Base-by-base conservation (phyloP, 1,140 invertebrate species). In the Pseudomyrmex flavicornis region DNA sequence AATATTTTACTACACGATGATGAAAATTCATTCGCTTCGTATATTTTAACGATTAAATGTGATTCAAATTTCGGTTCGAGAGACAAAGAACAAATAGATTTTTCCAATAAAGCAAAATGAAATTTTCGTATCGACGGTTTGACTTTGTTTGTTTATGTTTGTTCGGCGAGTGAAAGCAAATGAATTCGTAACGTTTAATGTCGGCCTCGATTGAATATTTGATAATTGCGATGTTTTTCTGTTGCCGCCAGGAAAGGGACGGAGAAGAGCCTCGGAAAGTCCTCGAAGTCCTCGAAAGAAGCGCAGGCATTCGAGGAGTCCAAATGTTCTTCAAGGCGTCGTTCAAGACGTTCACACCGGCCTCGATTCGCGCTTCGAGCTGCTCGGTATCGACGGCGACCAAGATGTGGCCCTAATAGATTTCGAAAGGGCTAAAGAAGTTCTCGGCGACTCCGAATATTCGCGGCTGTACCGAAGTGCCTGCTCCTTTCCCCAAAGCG, bases 401-500 rank as follows among this genome's bases (percentile, higher is more conserved):
- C 92, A 92, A 82, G 91, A 94, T 63, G 87, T 93, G 54, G 90
- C 92, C 2, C 82, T 94, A 84, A 93, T 94, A 82, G 92, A 94
- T 85, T 94, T 92, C 59, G 91, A 93, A 70, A 72, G 76, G 76
- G 76, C 76, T 35, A 90, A 93, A 62, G 92, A 93, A 72, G 88
- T 90, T 59, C 88, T 92, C 65, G 90, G 77, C 82, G 91, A 93
- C 65, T 88, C 89, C 88, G 91, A 93, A 75, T 93, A 92, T 77
- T 86, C 92, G 61, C 91, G 90, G 86, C 87, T 94, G 83, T 91
- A 94, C 90, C 93, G 88, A 90, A 94, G 93, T 90, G 92, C 93
- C 91, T 94, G 91, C 88, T 94, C 92, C 87, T 91, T 93, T 88
- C 91, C 93, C 46, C 91, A 93, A 88, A 94, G 91, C 83, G 86